These are phyloP conservation scores for Ceryle rudis DNA, from an alignment of 2,797 vertebrate species.

Conservation along the genomic window DNA sequence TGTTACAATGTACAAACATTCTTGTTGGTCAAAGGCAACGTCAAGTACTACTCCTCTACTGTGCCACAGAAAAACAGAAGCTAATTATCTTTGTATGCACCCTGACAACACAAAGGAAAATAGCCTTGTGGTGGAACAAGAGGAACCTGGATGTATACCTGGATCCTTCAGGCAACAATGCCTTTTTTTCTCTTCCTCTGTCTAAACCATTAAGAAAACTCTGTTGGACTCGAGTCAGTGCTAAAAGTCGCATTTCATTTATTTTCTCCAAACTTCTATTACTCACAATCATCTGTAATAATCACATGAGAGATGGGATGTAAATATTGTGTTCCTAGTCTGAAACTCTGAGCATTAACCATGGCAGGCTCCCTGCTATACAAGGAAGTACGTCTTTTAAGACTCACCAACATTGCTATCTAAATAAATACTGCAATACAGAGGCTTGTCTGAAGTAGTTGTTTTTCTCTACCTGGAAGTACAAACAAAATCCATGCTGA, in stretches of 20 bases:
- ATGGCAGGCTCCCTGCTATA: not conserved
- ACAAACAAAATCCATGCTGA: not conserved
- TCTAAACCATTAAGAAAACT: not conserved
- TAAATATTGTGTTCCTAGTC: not conserved
- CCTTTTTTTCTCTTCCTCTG: not conserved
- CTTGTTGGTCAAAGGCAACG: not conserved
- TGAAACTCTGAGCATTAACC: not conserved
- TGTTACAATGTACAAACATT: not conserved
- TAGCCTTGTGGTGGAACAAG: not conserved
- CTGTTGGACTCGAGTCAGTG: not conserved
- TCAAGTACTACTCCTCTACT: not conserved
- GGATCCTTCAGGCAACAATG: not conserved
- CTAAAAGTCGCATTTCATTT: not conserved
- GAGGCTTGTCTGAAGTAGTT: not conserved
- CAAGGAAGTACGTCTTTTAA: not conserved
- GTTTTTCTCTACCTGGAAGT: not conserved
- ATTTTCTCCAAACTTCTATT: not conserved
- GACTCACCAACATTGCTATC: not conserved
- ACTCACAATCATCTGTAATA: not conserved
- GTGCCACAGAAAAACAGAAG: not conserved
- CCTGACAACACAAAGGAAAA: not conserved
- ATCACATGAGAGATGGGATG: not conserved
- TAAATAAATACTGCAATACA: not conserved
- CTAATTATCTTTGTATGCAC: not conserved
- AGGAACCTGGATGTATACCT: not conserved